phyloP scores from a whole-genome alignment of 1,140 invertebrate species.

The Glomeris maerens region DNA sequence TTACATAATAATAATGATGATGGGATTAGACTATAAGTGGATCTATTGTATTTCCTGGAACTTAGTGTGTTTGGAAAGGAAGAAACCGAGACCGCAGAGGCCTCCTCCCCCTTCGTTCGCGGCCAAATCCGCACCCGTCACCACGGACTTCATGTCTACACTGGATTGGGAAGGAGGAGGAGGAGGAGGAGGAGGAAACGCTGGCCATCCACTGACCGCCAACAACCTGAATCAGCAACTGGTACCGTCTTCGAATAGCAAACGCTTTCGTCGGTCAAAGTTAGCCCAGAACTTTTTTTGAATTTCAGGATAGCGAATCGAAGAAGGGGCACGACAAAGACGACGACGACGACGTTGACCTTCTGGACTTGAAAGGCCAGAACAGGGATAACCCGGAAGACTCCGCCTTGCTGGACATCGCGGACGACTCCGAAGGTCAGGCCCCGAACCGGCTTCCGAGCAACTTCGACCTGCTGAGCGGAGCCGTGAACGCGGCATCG shows the following conservation, averaged over 20 bases:
- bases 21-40: not conserved
- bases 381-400: constrained; percentile 5
- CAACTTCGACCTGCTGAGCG: constrained; percentile 47
- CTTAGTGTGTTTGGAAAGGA: not conserved
- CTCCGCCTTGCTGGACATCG: constrained; percentile 23
- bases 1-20: constrained; percentile 9
- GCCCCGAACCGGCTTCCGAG: constrained; percentile 16
- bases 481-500: constrained; percentile 5
- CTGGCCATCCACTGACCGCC: constrained; percentile 16
- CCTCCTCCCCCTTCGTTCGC: constrained; percentile 2
- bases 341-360: constrained; percentile 23
- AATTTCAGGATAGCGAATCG: constrained; percentile 18
- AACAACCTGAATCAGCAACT: not conserved
- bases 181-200: constrained; percentile 9
- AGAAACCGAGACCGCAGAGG: not conserved
- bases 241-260: not conserved
- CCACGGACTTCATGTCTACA: constrained; percentile 5
- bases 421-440: constrained; percentile 6
- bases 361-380: constrained; percentile 21
- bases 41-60: constrained; percentile 3
- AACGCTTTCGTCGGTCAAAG: constrained; percentile 37
- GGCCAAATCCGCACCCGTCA: not conserved
- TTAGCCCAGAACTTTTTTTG: constrained; percentile 26
- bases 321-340: too few species aligned
- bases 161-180: constrained; percentile 1